Percentiles rank a stretch among this genome's conserved stretches.
Conservation (phyloP, 1,140 invertebrate genomes). For the Nasonia vitripennis region DNA sequence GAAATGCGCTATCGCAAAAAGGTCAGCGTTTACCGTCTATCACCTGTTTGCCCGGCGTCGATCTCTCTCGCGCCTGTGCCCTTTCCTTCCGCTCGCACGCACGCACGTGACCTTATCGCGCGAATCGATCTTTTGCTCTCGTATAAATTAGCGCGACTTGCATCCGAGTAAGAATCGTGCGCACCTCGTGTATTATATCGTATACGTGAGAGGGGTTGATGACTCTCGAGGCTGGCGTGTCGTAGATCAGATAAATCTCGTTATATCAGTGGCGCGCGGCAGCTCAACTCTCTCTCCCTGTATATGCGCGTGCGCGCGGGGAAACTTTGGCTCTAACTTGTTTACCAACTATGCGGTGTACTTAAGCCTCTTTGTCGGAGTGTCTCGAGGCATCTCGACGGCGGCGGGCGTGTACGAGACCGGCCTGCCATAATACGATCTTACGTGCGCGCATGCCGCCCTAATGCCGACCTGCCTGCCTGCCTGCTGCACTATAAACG, state of each 20-base stretch:
- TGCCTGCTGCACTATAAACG: background rate
- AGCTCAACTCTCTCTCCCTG: background rate
- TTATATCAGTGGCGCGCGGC: background rate
- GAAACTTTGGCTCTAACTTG: constrained; percentile 46
- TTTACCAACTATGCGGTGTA: constrained; percentile 49
- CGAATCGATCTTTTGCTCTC: background rate
- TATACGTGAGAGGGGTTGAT: background rate
- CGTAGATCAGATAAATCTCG: constrained; percentile 51
- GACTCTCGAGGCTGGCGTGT: constrained; percentile 10
- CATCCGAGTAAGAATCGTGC: background rate
- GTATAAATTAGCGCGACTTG: constrained; percentile 11
- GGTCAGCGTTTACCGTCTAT: background rate
- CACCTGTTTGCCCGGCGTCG: background rate
- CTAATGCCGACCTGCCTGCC: background rate
- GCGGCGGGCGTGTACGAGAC: background rate
- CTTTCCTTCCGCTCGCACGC: background rate
- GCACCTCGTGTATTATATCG: background rate
- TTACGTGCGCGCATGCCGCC: background rate
- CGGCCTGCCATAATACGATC: constrained; percentile 29
- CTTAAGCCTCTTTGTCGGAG: constrained; percentile 47
- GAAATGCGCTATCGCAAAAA: background rate
- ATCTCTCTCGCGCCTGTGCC: background rate
- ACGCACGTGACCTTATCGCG: background rate
- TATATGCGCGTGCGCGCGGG: no score
- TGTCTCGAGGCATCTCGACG: constrained; percentile 2